Conservation (phyloP, 2,888 invertebrate genomes). For the Cyrtodaria siliqua region DNA sequence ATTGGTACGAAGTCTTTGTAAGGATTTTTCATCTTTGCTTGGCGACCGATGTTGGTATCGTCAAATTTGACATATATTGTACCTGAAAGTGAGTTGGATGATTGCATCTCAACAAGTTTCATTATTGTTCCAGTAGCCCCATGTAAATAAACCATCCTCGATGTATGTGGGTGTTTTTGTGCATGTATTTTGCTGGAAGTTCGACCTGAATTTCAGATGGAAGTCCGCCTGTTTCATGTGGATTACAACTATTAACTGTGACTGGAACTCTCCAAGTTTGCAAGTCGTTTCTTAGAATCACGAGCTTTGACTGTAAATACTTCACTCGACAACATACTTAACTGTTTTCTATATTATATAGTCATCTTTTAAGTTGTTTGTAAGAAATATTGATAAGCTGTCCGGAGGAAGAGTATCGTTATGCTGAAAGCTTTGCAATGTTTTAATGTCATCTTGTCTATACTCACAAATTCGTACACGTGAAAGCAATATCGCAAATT, state of each 20-base stretch:
- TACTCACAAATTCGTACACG: constrained; percentile 9
- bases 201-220: constrained; percentile 24
- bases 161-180: constrained; percentile 43
- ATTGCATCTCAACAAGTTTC: constrained; percentile 27
- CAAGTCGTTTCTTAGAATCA: constrained; percentile 33
- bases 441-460: constrained; percentile 2
- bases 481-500: constrained; percentile 44
- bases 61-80: constrained; percentile 38
- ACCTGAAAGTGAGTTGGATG: constrained; percentile 7
- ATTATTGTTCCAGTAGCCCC: constrained; percentile 41
- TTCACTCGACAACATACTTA: neutral
- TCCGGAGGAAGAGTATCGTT: constrained; percentile 1
- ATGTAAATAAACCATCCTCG: constrained; percentile 46
- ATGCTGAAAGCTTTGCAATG: neutral
- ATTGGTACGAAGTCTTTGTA: constrained; percentile 12
- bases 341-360: constrained; percentile 24
- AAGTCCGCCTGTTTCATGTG: constrained; percentile 43
- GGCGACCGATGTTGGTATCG: constrained; percentile 9
- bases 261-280: constrained; percentile 26
- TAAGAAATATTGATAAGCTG: constrained; percentile 14
- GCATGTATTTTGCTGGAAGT: constrained; percentile 24
- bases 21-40: neutral
- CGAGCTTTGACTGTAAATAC: constrained; percentile 21
- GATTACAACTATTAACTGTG: constrained; percentile 35
- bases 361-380: constrained; percentile 14